A percentile compares a stretch with the other conserved stretches of the same genome.
phyloP scores from a whole-genome alignment of 2,113 vertebrate genomes.

The Macrotus californicus region DNA sequence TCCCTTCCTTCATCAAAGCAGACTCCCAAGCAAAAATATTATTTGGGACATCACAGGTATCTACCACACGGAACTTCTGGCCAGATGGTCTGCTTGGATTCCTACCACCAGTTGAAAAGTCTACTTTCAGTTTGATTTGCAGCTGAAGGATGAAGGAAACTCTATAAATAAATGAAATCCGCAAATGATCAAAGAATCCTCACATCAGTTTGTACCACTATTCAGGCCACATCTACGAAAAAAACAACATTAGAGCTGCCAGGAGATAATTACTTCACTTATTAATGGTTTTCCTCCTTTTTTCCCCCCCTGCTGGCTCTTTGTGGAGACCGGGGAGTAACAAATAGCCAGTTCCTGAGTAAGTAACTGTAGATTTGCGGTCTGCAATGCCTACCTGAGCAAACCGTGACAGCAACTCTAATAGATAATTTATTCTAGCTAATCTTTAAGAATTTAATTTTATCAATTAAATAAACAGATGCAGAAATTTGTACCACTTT shows the following conservation, averaged over 20 bases:
- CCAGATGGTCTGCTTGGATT: neutral
- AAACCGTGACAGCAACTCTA: neutral
- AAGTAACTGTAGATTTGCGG: neutral
- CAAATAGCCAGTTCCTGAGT: neutral
- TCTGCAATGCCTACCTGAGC: neutral
- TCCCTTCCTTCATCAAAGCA: neutral
- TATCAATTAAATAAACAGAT: neutral
- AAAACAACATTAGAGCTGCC: neutral
- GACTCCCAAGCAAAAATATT: neutral
- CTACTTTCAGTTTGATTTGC: neutral
- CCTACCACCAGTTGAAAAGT: neutral
- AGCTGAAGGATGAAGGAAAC: neutral
- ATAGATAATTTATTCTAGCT: neutral
- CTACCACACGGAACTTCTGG: neutral
- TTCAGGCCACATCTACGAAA: neutral
- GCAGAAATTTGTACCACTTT: neutral
- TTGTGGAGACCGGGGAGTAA: neutral
- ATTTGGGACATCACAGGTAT: neutral
- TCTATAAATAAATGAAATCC: neutral
- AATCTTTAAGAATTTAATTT: neutral
- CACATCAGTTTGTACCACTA: rapidly evolving
- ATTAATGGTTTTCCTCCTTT: neutral
- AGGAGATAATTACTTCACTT: neutral
- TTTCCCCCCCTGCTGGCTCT: neutral
- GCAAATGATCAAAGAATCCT: neutral